phyloP scores from a whole-genome alignment of 2,113 vertebrate species.

The Pandion haliaetus region DNA sequence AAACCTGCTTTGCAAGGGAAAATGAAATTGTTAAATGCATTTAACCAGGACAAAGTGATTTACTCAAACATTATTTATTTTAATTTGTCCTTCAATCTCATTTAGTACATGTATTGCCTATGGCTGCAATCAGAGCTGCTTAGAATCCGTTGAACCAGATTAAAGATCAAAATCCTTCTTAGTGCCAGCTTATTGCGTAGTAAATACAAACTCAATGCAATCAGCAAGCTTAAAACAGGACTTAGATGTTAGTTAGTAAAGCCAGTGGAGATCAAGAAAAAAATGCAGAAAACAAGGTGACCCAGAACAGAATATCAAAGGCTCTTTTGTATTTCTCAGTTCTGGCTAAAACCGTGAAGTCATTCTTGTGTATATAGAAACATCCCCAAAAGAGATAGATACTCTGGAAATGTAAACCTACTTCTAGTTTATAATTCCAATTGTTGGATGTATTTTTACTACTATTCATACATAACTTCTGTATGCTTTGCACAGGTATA shows the following conservation, averaged over 20 bases:
- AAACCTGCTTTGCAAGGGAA: constrained; percentile 53
- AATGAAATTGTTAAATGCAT: constrained; percentile 53
- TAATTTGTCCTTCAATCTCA: constrained; percentile 72
- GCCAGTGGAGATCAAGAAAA: constrained; percentile 60
- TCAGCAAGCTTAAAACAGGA: constrained; percentile 64
- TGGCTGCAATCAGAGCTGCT: constrained; percentile 63
- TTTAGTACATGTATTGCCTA: constrained; percentile 63
- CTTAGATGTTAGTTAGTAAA: constrained; percentile 51
- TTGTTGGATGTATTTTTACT: neutral
- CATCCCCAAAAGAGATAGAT: neutral
- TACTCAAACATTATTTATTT: constrained; percentile 70
- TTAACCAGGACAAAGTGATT: constrained; percentile 64
- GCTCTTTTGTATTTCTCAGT: neutral
- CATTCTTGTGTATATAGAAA: neutral
- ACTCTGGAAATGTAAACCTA: neutral
- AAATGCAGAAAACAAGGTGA: constrained; percentile 66
- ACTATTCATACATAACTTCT: neutral
- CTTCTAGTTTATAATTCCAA: neutral
- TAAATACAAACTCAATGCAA: constrained; percentile 65
- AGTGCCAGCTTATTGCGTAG: constrained; percentile 65
- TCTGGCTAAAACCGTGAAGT: neutral
- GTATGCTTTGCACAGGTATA: neutral
- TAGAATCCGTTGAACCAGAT: constrained; percentile 70
- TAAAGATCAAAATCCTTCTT: constrained; percentile 75
- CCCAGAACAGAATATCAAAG: constrained; percentile 41